A percentile compares a stretch with the other conserved stretches of the same genome.
phyloP scores from a whole-genome alignment of 2,888 invertebrate species.

The Blastobasis lacticolella region DNA sequence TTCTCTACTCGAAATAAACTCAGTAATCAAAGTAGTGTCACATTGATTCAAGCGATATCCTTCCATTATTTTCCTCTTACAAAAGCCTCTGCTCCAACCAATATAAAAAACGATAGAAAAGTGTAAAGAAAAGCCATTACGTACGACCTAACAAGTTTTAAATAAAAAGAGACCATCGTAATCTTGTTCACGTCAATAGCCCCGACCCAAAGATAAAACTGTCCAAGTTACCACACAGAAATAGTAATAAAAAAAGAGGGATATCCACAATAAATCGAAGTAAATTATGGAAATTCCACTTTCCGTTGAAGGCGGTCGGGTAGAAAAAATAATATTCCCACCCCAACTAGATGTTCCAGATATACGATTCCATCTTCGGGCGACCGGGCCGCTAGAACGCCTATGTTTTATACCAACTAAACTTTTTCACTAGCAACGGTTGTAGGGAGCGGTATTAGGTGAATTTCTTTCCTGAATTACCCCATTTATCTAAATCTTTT shows the following conservation, averaged over 20 bases:
- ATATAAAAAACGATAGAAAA: too few species aligned
- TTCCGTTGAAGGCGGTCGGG: slow-evolving; percentile 5
- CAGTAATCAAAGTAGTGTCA: too few species aligned
- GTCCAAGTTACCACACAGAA: background rate
- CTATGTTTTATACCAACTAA: background rate
- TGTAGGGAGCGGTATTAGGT: background rate
- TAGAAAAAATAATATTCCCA: slow-evolving; percentile 1
- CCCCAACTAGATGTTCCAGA: background rate
- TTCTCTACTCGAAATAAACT: too few species aligned
- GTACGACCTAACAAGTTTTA: too few species aligned
- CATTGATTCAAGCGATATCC: too few species aligned
- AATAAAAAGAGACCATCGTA: too few species aligned
- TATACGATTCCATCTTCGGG: background rate
- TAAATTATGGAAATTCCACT: slow-evolving; percentile 8
- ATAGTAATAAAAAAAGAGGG: slow-evolving; percentile 1
- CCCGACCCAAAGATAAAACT: too few species aligned
- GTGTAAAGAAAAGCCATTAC: too few species aligned
- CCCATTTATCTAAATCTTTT: background rate
- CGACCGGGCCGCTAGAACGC: background rate
- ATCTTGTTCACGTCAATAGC: too few species aligned
- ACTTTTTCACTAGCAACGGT: background rate
- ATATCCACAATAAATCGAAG: slow-evolving; percentile 5
- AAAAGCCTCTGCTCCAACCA: too few species aligned
- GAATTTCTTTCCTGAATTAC: background rate
- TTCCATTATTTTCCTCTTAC: too few species aligned